Evolutionary conservation across 2,113 vertebrate species (phyloP).

Genomic region (Apodemus sylvaticus): DNA sequence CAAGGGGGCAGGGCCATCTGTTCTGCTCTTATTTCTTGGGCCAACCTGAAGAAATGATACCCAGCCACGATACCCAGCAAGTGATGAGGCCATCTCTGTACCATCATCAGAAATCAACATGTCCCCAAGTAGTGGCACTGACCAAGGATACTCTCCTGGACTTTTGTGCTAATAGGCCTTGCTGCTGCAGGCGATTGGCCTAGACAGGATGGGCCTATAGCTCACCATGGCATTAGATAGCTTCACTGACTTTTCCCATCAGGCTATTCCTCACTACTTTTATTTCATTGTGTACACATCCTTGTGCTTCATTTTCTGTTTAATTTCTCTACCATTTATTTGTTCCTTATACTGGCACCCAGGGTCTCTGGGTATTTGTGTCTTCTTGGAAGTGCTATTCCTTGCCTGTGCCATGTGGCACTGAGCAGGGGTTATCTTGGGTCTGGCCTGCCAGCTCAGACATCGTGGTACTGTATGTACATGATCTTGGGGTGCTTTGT

Average conservation of each 20-base stretch:
- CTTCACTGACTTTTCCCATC: not conserved
- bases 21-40: not conserved
- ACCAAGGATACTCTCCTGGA: not conserved
- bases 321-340: not conserved
- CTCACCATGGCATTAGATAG: not conserved
- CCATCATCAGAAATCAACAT: not conserved
- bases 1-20: not conserved
- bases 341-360: not conserved
- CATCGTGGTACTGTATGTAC: too few relatives aligned
- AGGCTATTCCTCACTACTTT: not conserved
- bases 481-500: too few relatives aligned
- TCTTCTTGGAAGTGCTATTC: not conserved
- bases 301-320: not conserved
- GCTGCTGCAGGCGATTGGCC: not conserved
- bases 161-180: not conserved
- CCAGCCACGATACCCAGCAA: not conserved
- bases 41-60: too few relatives aligned
- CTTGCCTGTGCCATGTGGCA: not conserved
- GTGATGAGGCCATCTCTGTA: rapidly evolving
- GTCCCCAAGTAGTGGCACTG: not conserved
- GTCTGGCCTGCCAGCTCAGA: too few relatives aligned
- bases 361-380: not conserved
- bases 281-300: not conserved
- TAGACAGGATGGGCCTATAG: not conserved
- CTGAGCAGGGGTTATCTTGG: too few relatives aligned